A percentile compares a stretch with the other conserved stretches of the same genome.
Conservation (phyloP, 2,113 vertebrate species). For the Callipepla californica region DNA sequence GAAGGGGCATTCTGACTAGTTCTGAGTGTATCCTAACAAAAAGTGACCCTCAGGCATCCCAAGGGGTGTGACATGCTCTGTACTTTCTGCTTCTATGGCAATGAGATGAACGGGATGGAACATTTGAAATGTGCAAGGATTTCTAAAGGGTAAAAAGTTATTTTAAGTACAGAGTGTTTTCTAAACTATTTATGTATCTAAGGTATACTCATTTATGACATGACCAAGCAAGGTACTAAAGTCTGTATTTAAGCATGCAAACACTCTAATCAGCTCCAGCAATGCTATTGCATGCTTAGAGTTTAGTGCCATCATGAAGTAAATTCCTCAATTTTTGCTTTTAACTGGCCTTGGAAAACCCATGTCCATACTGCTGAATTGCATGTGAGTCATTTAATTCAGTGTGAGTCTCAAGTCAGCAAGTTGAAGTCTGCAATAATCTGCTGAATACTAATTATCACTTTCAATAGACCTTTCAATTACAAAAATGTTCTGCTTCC, state of each 20-base stretch:
- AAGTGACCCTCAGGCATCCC: not conserved
- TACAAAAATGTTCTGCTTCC: not conserved
- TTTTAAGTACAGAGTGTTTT: slow-evolving; percentile 50
- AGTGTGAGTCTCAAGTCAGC: not conserved
- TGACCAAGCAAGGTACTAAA: not conserved
- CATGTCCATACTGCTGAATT: rapidly evolving
- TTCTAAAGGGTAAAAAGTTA: slow-evolving; percentile 25
- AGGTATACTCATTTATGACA: slow-evolving; percentile 4
- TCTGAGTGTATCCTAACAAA: not conserved
- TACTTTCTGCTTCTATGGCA: slow-evolving; percentile 6
- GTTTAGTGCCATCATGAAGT: not conserved
- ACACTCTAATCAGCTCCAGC: not conserved
- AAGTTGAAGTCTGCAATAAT: not conserved
- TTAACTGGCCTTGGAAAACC: not conserved
- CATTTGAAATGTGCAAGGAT: not conserved
- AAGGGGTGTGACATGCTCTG: not conserved
- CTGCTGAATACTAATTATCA: not conserved
- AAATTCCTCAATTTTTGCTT: not conserved
- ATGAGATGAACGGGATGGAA: not conserved
- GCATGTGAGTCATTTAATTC: not conserved
- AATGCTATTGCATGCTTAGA: not conserved
- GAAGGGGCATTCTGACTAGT: rapidly evolving
- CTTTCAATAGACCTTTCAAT: not conserved
- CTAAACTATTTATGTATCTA: slow-evolving; percentile 20
- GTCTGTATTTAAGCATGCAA: not conserved